Percentiles rank a stretch among this genome's conserved stretches.
Conservation (phyloP, 2,888 invertebrate genomes). For the Eupithecia dodoneata region DNA sequence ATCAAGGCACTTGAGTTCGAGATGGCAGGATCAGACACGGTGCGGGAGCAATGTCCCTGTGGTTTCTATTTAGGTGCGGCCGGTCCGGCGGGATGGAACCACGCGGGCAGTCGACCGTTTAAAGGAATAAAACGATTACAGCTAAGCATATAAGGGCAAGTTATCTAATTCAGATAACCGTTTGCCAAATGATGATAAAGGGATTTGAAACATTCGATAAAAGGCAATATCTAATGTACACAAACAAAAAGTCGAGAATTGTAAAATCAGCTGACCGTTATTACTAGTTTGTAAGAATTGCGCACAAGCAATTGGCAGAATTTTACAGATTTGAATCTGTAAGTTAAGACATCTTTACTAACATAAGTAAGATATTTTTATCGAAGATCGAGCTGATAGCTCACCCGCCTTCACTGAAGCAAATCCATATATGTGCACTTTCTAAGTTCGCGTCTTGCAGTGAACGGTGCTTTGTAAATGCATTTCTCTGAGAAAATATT, state of each 20-base stretch:
- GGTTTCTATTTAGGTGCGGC: constrained; percentile 84
- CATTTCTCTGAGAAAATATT: constrained; percentile 48
- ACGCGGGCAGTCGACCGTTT: constrained; percentile 75
- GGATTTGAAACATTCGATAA: constrained; percentile 1
- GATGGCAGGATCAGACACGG: constrained; percentile 71
- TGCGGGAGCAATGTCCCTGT: constrained; percentile 82
- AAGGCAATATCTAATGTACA: neutral
- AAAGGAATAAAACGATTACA: constrained; percentile 69
- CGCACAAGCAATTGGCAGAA: neutral
- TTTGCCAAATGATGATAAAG: constrained; percentile 7
- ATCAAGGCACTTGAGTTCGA: constrained; percentile 73
- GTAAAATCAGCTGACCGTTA: neutral
- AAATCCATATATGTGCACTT: constrained; percentile 46
- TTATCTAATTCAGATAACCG: constrained; percentile 14
- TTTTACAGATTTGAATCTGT: too few relatives aligned
- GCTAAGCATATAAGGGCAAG: neutral
- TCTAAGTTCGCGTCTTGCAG: constrained; percentile 48
- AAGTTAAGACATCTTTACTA: too few relatives aligned
- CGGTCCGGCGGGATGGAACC: constrained; percentile 77
- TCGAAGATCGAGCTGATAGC: neutral
- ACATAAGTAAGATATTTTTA: neutral
- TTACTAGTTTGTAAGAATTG: neutral
- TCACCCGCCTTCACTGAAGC: constrained; percentile 27
- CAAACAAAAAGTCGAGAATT: neutral
- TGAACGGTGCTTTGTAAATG: constrained; percentile 32